Base-by-base conservation (phyloP, 2,888 invertebrate genomes). In the Andrena bucephala region DNA sequence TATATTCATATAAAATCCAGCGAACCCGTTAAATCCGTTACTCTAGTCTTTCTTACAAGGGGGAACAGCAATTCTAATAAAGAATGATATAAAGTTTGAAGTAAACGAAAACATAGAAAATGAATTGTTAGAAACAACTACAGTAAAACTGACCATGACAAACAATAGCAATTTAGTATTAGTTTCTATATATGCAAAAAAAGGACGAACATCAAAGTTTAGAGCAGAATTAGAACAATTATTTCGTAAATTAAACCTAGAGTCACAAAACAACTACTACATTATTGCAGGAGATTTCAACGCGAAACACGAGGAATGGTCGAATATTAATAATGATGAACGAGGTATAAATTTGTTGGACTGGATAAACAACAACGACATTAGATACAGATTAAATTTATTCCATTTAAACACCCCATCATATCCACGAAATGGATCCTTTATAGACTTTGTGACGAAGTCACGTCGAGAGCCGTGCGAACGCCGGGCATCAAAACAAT, bases 61-160 rank as follows among this genome's bases (percentile, higher is more conserved):
- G n/a, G 57, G 33, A 6, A 68, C 57, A 8, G 68, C 57, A 13
- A 57, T 68, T 7, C 13, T 68, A 57, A 36, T 68, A 27, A 68
- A 27, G 29, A 31, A 68, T 27, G 13, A 13, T 13, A 24, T 68
- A 36, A 13, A 36, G n/a, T 31, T 16, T 31, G 54, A 68, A 68
- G 27, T 20, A 57, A 20, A 27, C 6, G 5, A 50, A 13, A 24
- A 50, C 16, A 48, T 29, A 29, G 50, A 24, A 65, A 50, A 48
- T 13, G 20, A 50, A 29, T 0, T 65, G 27, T 1, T 65, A 63
- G 65, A 65, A 24, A 16, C 60, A 50, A 65, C 50, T 50, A 16
- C 24, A 65, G 0, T 48, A 29, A 24, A 42, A 24, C 13, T 50
- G 20, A 13, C 27, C 48, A 65, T 27, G 13, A 27, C 13, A 36